Evolutionary conservation across 1,140 invertebrate species (phyloP).

Genomic region (Anastrepha obliqua): DNA sequence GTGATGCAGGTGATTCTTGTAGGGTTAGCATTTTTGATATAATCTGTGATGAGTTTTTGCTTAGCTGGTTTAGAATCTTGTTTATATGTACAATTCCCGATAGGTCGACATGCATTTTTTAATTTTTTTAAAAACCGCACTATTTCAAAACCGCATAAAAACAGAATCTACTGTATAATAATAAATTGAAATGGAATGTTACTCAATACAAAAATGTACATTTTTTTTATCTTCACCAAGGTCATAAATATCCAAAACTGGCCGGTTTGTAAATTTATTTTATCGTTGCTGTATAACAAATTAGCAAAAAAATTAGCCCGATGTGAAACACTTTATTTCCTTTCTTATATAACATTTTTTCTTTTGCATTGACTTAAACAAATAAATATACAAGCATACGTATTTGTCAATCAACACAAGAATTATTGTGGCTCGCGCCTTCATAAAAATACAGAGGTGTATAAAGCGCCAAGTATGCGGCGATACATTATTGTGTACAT

Average conservation of each 20-base stretch:
- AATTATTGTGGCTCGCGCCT: neutral
- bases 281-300: neutral
- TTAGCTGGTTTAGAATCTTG: too few species aligned
- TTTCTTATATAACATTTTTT: neutral
- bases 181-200: neutral
- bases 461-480: conserved; percentile 3
- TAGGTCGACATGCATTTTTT: too few species aligned
- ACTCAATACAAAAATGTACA: neutral
- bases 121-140: too few species aligned
- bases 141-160: too few species aligned
- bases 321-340: neutral
- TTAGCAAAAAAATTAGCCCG: neutral
- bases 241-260: neutral
- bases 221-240: neutral
- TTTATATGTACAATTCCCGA: too few species aligned
- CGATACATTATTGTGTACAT: neutral
- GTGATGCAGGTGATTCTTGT: too few species aligned
- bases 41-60: too few species aligned
- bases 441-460: neutral
- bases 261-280: neutral
- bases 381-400: neutral
- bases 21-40: too few species aligned
- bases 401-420: conserved; percentile 19
- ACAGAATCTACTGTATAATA: too few species aligned
- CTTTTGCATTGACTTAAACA: neutral